Conservation (phyloP, 2,797 vertebrate species). For the Danio kyathit region DNA sequence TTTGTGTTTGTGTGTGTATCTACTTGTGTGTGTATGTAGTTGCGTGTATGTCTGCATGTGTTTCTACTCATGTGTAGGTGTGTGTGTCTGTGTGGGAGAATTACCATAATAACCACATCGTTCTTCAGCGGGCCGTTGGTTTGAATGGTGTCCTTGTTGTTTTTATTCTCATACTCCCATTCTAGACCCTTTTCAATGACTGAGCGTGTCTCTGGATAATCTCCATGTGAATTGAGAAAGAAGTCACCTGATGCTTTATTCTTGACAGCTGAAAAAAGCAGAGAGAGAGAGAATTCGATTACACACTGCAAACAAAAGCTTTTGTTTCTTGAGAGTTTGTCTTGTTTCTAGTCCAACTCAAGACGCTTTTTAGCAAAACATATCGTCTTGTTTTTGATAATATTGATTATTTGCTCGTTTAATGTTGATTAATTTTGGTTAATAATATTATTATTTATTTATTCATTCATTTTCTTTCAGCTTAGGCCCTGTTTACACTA, state of each 20-base stretch:
- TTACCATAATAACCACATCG: conserved; percentile 89
- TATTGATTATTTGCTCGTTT: no score
- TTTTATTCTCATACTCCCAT: conserved; percentile 95
- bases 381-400: no score
- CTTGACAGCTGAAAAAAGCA: conserved; percentile 84
- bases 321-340: no score
- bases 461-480: no score
- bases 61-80: not conserved
- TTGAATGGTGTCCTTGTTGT: conserved; percentile 91
- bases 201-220: conserved; percentile 84
- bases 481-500: no score
- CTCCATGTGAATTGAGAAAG: conserved; percentile 89
- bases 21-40: not conserved
- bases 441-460: no score
- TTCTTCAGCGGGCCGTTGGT: conserved; percentile 90
- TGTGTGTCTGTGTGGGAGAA: not conserved
- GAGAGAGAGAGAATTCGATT: not conserved
- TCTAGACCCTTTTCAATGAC: conserved; percentile 94
- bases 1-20: no score
- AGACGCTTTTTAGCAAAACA: no score
- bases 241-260: conserved; percentile 90
- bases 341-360: no score
- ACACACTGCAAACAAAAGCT: conserved; percentile 11
- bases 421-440: no score
- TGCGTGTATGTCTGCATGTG: conserved; percentile 14